phyloP scores from a whole-genome alignment of 2,797 vertebrate species.

The Catostomus latipinnis region DNA sequence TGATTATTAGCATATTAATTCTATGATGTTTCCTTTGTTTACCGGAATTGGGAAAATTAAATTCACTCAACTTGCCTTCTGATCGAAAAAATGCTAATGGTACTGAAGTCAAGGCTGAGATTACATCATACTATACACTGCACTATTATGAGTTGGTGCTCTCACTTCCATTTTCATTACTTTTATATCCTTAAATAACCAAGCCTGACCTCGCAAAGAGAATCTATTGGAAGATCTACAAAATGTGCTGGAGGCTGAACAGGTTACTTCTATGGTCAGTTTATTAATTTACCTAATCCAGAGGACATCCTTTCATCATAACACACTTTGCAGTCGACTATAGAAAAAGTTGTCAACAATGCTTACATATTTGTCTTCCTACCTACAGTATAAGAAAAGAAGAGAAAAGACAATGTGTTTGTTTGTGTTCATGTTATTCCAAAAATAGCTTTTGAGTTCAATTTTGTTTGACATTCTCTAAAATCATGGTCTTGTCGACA shows the following conservation, averaged over 20 bases:
- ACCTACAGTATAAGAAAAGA: no score
- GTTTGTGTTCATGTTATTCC: slow-evolving; percentile 14
- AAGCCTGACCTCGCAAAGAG: slow-evolving; percentile 54
- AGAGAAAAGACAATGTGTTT: neutral
- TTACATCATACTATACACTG: neutral
- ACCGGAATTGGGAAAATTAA: neutral
- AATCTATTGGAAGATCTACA: slow-evolving; percentile 57
- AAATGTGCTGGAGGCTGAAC: slow-evolving; percentile 27
- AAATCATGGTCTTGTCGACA: slow-evolving; percentile 38
- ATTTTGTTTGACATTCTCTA: slow-evolving; percentile 2
- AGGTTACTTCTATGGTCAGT: slow-evolving; percentile 43
- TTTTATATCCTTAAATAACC: slow-evolving; percentile 46
- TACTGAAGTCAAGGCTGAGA: neutral
- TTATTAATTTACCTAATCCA: neutral
- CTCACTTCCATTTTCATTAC: neutral
- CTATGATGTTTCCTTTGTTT: neutral
- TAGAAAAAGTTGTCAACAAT: neutral
- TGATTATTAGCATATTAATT: neutral
- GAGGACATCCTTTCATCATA: neutral
- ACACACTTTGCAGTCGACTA: neutral
- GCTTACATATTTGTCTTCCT: neutral
- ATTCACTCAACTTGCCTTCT: neutral
- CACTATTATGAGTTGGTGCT: neutral
- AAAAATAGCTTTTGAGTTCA: neutral
- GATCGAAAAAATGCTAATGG: neutral